Percentiles rank a stretch among this genome's conserved stretches.
phyloP scores from a whole-genome alignment of 2,888 invertebrate species.

The Limenitis camilla region DNA sequence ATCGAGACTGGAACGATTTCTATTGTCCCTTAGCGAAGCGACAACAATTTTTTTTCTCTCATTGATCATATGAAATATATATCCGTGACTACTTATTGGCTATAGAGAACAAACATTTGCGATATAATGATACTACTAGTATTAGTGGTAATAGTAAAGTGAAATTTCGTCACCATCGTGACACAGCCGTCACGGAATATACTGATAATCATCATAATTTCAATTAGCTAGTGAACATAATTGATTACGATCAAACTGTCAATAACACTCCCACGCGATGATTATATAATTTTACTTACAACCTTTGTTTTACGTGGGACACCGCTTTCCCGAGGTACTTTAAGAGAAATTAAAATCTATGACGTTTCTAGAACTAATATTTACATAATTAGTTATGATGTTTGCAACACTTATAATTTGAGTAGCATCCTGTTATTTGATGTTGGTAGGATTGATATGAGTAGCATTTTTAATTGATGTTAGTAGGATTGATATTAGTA shows the following conservation, averaged over 20 bases:
- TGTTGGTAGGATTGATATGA: too few species aligned
- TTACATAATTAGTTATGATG: not conserved
- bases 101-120: too few species aligned
- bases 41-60: too few species aligned
- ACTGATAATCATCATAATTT: slow-evolving; percentile 40
- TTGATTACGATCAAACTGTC: slow-evolving; percentile 25
- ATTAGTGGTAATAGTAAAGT: slow-evolving; percentile 17
- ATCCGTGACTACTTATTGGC: too few species aligned
- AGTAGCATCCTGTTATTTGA: too few species aligned
- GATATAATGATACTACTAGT: not conserved
- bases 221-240: slow-evolving; percentile 29
- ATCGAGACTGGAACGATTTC: too few species aligned
- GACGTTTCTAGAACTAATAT: not conserved
- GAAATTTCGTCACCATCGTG: slow-evolving; percentile 28
- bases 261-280: slow-evolving; percentile 17
- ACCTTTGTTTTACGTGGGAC: slow-evolving; percentile 16
- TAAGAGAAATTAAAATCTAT: not conserved
- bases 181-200: slow-evolving; percentile 29
- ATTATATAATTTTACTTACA: slow-evolving; percentile 19
- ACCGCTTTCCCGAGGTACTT: slow-evolving; percentile 15
- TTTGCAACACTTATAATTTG: not conserved
- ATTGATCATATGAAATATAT: too few species aligned
- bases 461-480: too few species aligned
- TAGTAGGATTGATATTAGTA: too few species aligned
- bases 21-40: too few species aligned